These are phyloP conservation scores for Leucophenga varia DNA, from an alignment of 1,140 invertebrate species.

Conservation along the genomic window DNA sequence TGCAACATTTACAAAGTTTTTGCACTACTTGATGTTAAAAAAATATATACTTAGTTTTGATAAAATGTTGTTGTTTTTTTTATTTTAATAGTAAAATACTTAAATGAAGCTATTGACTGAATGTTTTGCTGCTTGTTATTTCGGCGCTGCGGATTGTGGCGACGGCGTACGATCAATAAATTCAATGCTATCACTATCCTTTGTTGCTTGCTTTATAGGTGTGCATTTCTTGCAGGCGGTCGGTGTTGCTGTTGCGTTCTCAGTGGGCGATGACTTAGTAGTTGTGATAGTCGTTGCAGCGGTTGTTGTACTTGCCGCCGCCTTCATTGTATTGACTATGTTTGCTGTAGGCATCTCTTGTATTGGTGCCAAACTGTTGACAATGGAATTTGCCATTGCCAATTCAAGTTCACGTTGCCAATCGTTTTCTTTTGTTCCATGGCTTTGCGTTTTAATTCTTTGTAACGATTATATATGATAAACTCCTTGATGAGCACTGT, in stretches of 20 bases:
- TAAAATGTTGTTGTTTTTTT: too few relatives aligned
- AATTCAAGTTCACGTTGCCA: constrained; percentile 71
- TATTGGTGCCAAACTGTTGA: constrained; percentile 47
- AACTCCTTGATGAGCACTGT: constrained; percentile 60
- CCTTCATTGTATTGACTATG: background rate
- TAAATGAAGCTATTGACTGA: too few relatives aligned
- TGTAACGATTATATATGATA: constrained; percentile 72
- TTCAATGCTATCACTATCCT: constrained; percentile 45
- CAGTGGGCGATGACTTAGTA: background rate
- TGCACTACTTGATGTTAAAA: too few relatives aligned
- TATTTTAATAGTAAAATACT: too few relatives aligned
- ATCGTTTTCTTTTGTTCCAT: constrained; percentile 68
- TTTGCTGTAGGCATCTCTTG: constrained; percentile 33
- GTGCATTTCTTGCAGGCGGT: constrained; percentile 10
- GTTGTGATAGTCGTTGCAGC: constrained; percentile 1
- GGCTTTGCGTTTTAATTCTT: constrained; percentile 63
- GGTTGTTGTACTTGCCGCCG: background rate
- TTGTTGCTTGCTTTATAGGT: constrained; percentile 14
- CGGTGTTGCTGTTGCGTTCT: constrained; percentile 6
- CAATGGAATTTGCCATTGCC: constrained; percentile 62
- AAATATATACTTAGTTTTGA: too few relatives aligned
- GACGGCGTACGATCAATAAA: constrained; percentile 55
- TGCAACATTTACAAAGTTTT: too few relatives aligned
- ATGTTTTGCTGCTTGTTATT: too few relatives aligned
- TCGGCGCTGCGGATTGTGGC: constrained; percentile 26